Evolutionary conservation across 1,140 invertebrate species (phyloP).

Genomic region (Drosophila athabasca): DNA sequence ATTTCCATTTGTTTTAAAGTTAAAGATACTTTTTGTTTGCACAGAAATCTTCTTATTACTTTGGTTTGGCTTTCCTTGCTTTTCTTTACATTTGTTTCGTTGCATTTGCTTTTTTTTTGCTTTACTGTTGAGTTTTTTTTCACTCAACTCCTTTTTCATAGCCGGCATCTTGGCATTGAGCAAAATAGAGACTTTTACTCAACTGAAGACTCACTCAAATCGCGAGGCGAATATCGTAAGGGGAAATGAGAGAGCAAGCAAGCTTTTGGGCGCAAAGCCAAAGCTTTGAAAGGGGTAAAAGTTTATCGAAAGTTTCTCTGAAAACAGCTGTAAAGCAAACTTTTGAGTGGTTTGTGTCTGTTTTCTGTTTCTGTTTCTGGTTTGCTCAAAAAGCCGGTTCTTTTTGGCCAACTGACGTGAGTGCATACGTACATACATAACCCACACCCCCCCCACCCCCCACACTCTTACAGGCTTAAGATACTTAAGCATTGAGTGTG

Average conservation of each 20-base stretch:
- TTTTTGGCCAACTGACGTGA: slow-evolving; percentile 38
- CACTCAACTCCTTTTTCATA: slow-evolving; percentile 10
- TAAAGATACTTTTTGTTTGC: no score
- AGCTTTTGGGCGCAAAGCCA: slow-evolving; percentile 54
- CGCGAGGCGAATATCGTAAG: slow-evolving; percentile 31
- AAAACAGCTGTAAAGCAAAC: slow-evolving; percentile 5
- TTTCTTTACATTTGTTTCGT: neutral
- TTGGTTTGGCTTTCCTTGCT: no score
- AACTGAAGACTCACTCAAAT: slow-evolving; percentile 26
- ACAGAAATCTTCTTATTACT: no score
- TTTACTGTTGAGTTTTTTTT: slow-evolving; percentile 1
- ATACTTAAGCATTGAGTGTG: neutral
- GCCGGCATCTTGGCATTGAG: slow-evolving; percentile 70
- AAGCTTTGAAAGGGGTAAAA: slow-evolving; percentile 39
- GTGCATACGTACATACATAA: slow-evolving; percentile 14
- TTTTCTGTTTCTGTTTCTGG: slow-evolving; percentile 11
- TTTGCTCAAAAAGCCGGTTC: slow-evolving; percentile 41
- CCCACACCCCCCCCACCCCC: no score
- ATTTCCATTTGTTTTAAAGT: no score
- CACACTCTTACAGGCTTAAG: neutral
- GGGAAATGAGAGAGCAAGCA: slow-evolving; percentile 24
- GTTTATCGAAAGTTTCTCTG: slow-evolving; percentile 44
- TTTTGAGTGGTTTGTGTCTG: slow-evolving; percentile 36
- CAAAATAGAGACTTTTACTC: slow-evolving; percentile 28
- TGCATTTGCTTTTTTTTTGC: slow-evolving; percentile 14